Conservation (phyloP, 2,113 vertebrate species). For the Ageneiosus marmoratus region DNA sequence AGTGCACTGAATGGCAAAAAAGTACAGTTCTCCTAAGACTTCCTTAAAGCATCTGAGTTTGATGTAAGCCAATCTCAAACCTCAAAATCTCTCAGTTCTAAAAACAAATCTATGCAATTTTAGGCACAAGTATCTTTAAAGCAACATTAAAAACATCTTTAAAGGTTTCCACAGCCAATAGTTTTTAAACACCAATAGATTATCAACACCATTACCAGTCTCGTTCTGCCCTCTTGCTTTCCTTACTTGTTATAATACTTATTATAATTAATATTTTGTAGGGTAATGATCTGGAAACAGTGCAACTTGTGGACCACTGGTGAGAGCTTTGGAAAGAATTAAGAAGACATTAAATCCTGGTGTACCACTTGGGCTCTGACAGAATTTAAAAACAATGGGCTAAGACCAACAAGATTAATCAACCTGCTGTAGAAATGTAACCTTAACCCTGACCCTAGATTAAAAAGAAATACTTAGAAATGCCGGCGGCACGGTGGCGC, state of each 20-base stretch:
- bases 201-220: neutral
- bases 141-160: neutral
- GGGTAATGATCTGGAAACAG: neutral
- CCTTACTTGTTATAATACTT: neutral
- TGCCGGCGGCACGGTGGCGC: too few relatives aligned
- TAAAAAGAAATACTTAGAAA: neutral
- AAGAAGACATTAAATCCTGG: slow-evolving; percentile 12
- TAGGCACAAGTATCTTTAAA: neutral
- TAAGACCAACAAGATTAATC: neutral
- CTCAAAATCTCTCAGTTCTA: neutral
- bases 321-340: slow-evolving; percentile 34
- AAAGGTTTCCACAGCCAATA: slow-evolving; percentile 3
- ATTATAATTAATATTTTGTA: neutral
- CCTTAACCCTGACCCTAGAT: neutral
- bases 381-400: neutral
- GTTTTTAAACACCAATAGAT: neutral
- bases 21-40: neutral
- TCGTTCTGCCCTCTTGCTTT: neutral
- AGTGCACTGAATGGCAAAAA: neutral
- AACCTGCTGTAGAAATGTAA: neutral
- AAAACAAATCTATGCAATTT: neutral
- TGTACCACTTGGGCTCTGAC: neutral
- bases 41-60: neutral
- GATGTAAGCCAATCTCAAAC: neutral
- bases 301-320: neutral